phyloP scores from a whole-genome alignment of 37 sponge, comb jelly and placozoan species.

The Oopsacas minuta region DNA sequence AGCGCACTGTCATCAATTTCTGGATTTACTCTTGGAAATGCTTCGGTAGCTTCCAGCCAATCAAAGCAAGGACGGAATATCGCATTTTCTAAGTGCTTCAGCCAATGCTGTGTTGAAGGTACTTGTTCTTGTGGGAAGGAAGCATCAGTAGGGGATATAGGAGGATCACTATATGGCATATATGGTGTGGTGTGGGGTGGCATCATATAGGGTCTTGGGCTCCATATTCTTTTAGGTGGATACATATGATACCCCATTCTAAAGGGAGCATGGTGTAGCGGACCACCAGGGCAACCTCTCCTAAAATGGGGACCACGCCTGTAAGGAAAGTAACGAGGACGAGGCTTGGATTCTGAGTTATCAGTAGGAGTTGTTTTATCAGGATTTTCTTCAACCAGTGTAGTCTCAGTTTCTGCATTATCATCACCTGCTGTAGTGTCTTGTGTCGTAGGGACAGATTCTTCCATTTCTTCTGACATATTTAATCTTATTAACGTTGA shows the following conservation, averaged over 20 bases:
- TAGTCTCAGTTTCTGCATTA: not conserved
- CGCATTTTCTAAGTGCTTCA: not conserved
- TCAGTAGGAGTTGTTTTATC: not conserved
- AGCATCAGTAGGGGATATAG: not conserved
- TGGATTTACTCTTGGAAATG: not conserved
- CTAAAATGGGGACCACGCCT: not conserved
- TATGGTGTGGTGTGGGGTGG: not conserved
- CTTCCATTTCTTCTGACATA: not conserved
- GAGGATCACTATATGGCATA: not conserved
- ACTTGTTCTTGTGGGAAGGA: not conserved
- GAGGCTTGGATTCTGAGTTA: not conserved
- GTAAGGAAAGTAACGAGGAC: not conserved
- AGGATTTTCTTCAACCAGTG: not conserved
- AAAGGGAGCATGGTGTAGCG: not conserved
- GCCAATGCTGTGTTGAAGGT: not conserved
- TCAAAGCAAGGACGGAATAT: slow-evolving; percentile 14
- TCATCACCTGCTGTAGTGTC: not conserved
- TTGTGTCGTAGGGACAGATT: not conserved
- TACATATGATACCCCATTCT: not conserved
- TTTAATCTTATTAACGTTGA: too few relatives aligned
- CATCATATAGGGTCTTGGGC: not conserved
- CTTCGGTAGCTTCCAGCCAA: not conserved
- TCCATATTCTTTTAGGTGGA: not conserved
- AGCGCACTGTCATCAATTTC: not conserved
- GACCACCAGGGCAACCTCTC: not conserved